A percentile compares a stretch with the other conserved stretches of the same genome.
phyloP scores from a whole-genome alignment of 2,797 vertebrate species.

The Alcedo quadribrachys region DNA sequence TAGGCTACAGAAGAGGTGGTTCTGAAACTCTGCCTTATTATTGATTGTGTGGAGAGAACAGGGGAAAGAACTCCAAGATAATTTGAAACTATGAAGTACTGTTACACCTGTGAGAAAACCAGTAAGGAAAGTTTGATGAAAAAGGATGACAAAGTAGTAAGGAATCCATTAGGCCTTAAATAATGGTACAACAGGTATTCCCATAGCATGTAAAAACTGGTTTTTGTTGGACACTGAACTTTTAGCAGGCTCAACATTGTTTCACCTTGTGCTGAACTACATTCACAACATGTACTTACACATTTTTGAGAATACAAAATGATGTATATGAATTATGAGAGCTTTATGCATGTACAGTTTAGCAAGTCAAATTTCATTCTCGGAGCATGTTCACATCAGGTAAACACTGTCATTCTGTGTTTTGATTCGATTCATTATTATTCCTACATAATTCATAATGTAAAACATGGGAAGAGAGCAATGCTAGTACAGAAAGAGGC shows the following conservation, averaged over 20 bases:
- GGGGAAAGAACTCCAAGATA: not conserved
- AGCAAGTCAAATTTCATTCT: slow-evolving; percentile 11
- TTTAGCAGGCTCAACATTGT: not conserved
- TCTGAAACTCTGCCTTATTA: too few species aligned
- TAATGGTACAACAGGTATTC: not conserved
- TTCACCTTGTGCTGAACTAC: not conserved
- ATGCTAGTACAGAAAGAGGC: not conserved
- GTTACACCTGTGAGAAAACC: not conserved
- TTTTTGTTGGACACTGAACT: not conserved
- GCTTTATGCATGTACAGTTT: not conserved
- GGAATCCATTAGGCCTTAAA: not conserved
- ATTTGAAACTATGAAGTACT: not conserved
- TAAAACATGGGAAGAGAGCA: not conserved
- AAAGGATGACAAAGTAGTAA: not conserved
- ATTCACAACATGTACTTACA: not conserved
- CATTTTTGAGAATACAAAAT: not conserved
- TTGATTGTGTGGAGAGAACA: not conserved
- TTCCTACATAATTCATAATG: not conserved
- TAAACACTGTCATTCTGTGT: slow-evolving; percentile 4
- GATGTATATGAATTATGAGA: not conserved
- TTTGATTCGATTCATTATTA: slow-evolving; percentile 28
- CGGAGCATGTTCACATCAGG: not conserved
- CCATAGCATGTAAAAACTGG: not conserved
- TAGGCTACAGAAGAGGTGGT: too few species aligned
- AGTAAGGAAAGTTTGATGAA: not conserved